A percentile compares a stretch with the other conserved stretches of the same genome.
phyloP scores from a whole-genome alignment of 2,888 invertebrate genomes.

The Cephus runcator region DNA sequence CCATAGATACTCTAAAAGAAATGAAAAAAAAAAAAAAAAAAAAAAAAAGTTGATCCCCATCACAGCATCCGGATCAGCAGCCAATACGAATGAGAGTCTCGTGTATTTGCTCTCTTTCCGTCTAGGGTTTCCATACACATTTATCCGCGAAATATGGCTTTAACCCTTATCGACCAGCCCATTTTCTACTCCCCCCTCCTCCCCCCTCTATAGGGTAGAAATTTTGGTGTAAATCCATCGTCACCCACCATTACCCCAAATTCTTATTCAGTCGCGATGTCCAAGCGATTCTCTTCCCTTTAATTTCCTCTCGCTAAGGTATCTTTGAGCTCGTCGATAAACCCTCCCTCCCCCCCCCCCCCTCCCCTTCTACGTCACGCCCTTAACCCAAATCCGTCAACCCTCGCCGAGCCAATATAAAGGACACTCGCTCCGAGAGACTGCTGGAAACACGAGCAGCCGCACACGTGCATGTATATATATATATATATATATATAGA shows the following conservation, averaged over 20 bases:
- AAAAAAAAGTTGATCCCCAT: neutral
- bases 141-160: neutral
- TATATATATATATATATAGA: too few species aligned
- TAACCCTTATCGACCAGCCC: too few species aligned
- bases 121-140: neutral
- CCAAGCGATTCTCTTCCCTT: too few species aligned
- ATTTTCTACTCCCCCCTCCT: too few species aligned
- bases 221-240: too few species aligned
- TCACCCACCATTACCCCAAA: too few species aligned
- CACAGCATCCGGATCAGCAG: neutral
- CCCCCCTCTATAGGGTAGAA: too few species aligned
- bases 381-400: constrained; percentile 39
- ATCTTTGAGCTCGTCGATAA: too few species aligned
- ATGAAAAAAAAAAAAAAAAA: neutral
- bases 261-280: too few species aligned
- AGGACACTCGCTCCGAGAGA: neutral
- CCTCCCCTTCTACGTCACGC: neutral
- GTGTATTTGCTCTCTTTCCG: neutral
- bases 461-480: too few species aligned
- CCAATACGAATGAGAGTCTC: neutral
- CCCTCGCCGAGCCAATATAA: neutral
- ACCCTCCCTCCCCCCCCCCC: too few species aligned
- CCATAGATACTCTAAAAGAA: neutral
- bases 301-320: too few species aligned
- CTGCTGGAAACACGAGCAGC: neutral